Conservation (phyloP, 1,140 invertebrate genomes). For the Cotesia chilonis region DNA sequence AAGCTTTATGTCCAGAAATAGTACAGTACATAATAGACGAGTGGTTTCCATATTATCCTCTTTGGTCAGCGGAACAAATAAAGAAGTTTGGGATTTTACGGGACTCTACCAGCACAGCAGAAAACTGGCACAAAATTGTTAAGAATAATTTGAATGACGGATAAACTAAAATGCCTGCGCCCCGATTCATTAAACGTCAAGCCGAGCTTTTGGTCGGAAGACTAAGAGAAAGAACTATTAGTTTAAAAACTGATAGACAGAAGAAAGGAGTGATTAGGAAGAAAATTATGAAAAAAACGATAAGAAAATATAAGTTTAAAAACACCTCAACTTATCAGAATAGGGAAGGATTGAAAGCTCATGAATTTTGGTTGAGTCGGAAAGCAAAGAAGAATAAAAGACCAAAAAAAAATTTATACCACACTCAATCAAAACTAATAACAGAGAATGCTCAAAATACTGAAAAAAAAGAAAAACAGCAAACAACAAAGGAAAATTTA, state of each 20-base stretch:
- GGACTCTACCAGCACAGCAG: not conserved
- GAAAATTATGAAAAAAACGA: too few species aligned
- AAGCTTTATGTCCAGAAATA: not conserved
- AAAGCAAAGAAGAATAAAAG: too few species aligned
- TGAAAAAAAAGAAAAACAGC: too few species aligned
- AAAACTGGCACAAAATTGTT: slow-evolving; percentile 12
- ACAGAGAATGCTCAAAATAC: too few species aligned
- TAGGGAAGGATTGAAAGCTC: too few species aligned
- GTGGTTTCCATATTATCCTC: not conserved
- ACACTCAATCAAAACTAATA: too few species aligned
- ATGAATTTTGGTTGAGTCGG: too few species aligned
- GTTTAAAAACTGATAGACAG: not conserved
- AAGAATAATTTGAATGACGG: not conserved
- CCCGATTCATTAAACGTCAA: not conserved
- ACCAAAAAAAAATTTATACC: too few species aligned
- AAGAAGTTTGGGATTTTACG: not conserved
- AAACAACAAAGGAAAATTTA: too few species aligned
- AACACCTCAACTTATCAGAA: too few species aligned
- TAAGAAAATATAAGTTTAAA: too few species aligned
- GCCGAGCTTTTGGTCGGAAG: not conserved
- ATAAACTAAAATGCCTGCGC: not conserved
- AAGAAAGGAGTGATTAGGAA: not conserved
- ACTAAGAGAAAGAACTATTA: not conserved
- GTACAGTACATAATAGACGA: not conserved
- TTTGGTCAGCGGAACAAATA: not conserved